A percentile compares a stretch with the other conserved stretches of the same genome.
Evolutionary conservation across 2,888 invertebrate genomes (phyloP).

Genomic region (Cerceris ruficornis): DNA sequence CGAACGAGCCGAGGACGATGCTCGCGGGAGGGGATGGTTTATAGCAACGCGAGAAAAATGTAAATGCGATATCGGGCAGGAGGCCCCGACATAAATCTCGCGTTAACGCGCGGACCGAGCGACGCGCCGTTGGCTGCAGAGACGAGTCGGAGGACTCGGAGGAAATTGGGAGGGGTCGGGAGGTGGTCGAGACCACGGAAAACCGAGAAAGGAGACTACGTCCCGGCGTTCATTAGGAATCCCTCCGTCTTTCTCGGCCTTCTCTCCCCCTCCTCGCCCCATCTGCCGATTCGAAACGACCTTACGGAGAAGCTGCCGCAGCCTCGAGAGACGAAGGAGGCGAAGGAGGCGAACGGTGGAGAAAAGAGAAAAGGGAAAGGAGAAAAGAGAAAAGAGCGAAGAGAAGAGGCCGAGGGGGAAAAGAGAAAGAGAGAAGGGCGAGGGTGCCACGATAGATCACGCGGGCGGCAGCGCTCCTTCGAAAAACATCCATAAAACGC

Average conservation of each 20-base stretch:
- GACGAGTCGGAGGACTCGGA: constrained; percentile 49
- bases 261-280: constrained; percentile 50
- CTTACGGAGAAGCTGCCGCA: constrained; percentile 33
- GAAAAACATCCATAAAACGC: constrained; percentile 82
- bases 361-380: constrained; percentile 46
- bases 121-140: constrained; percentile 67
- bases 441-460: constrained; percentile 80
- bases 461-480: constrained; percentile 81
- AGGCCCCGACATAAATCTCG: constrained; percentile 79
- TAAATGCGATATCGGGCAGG: constrained; percentile 80
- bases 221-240: constrained; percentile 76
- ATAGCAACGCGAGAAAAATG: constrained; percentile 81
- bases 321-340: constrained; percentile 14
- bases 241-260: constrained; percentile 65
- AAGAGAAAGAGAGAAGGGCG: constrained; percentile 58
- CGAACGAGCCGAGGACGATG: not conserved
- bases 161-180: constrained; percentile 22
- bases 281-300: constrained; percentile 64
- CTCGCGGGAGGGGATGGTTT: constrained; percentile 69
- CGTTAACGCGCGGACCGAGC: constrained; percentile 78
- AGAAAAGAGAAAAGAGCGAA: constrained; percentile 35
- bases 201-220: constrained; percentile 54
- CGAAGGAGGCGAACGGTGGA: constrained; percentile 29
- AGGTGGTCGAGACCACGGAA: constrained; percentile 18
- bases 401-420: constrained; percentile 50